Evolutionary conservation across 1,140 invertebrate genomes (phyloP).

Genomic region (Drosophila kohkoa): DNA sequence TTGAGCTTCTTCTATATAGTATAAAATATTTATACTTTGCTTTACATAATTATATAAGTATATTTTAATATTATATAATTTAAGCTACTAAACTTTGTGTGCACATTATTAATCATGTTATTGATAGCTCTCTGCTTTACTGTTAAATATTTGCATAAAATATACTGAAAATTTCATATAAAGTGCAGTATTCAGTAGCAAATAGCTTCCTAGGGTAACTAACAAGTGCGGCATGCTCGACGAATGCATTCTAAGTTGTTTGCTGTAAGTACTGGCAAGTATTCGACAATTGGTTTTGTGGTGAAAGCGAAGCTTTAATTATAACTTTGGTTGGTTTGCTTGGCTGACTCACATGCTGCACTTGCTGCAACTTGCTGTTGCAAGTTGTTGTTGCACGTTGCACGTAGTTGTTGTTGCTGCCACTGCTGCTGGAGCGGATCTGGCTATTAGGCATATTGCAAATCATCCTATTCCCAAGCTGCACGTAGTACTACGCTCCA

Average conservation of each 20-base stretch:
- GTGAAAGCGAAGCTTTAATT: constrained; percentile 57
- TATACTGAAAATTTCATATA: too few species aligned
- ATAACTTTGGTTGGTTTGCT: constrained; percentile 42
- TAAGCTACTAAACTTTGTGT: too few species aligned
- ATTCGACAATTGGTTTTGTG: constrained; percentile 50
- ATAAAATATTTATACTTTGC: too few species aligned
- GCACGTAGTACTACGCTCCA: constrained; percentile 31
- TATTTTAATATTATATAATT: too few species aligned
- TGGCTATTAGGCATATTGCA: constrained; percentile 46
- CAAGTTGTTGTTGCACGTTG: constrained; percentile 6
- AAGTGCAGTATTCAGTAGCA: too few species aligned
- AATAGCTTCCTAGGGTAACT: too few species aligned
- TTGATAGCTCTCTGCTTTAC: too few species aligned
- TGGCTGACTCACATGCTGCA: constrained; percentile 30
- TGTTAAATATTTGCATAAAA: too few species aligned
- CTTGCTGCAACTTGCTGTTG: constrained; percentile 18
- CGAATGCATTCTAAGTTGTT: constrained; percentile 19
- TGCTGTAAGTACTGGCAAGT: constrained; percentile 41
- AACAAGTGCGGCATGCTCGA: not conserved
- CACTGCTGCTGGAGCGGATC: constrained; percentile 35
- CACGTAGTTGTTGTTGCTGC: constrained; percentile 7
- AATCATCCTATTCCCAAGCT: constrained; percentile 47
- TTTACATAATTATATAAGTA: too few species aligned
- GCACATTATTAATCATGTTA: too few species aligned
- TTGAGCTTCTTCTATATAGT: too few species aligned